Evolutionary conservation across 2,113 vertebrate species (phyloP).

Genomic region (Chloebia gouldiae): DNA sequence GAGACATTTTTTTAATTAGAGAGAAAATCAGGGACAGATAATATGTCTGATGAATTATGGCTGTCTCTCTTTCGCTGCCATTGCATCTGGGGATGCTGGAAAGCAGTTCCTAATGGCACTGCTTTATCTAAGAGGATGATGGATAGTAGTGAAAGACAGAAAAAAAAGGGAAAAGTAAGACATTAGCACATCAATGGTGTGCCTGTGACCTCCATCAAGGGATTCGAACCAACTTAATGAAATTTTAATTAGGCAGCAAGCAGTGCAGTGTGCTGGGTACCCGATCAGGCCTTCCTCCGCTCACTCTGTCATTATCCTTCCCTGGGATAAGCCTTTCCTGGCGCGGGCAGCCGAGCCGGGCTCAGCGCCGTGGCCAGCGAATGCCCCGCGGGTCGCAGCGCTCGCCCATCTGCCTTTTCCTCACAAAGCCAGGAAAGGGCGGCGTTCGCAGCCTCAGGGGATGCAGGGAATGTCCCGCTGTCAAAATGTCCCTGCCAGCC

Average conservation of each 20-base stretch:
- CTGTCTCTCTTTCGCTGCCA: not conserved
- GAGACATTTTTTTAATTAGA: conserved; percentile 41
- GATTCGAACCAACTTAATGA: conserved; percentile 75
- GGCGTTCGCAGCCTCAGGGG: not conserved
- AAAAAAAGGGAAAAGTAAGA: conserved; percentile 48
- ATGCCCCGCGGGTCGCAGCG: not conserved
- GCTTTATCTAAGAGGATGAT: conserved; percentile 50
- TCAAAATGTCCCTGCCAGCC: not conserved
- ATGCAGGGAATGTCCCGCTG: not conserved
- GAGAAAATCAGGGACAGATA: conserved; percentile 23
- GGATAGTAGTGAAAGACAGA: conserved; percentile 45
- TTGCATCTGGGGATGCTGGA: conserved; percentile 37
- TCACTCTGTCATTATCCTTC: not conserved
- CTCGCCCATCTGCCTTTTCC: not conserved
- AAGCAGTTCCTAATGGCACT: conserved; percentile 38
- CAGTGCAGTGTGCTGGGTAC: conserved; percentile 59
- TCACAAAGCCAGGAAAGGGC: not conserved
- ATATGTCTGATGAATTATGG: not conserved
- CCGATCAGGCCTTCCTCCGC: conserved; percentile 20
- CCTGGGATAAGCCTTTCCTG: not conserved
- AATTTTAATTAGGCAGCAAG: conserved; percentile 81
- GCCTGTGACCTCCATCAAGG: conserved; percentile 63
- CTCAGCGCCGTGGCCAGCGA: not conserved
- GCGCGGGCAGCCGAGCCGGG: not conserved
- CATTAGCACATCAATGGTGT: conserved; percentile 75